Base-by-base conservation (phyloP, 2,888 invertebrate genomes). In the Caenorhabditis macrosperma region DNA sequence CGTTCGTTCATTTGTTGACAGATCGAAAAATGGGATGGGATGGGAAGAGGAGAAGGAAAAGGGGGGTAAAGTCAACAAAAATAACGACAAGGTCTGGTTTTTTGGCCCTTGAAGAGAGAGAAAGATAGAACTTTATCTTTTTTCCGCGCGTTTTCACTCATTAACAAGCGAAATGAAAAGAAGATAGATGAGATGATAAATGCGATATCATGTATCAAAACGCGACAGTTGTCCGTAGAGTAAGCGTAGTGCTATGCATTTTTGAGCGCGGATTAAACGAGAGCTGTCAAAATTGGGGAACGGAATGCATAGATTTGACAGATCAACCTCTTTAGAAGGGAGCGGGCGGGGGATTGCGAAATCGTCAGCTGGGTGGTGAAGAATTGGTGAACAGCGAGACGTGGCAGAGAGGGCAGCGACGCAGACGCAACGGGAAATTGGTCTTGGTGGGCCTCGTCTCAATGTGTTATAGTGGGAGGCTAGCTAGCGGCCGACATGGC, bases 61-160 rank as follows among this genome's bases (percentile, higher is more conserved):
- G n/a, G n/a, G n/a, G 26, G 15, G 72, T 46, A 71, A 72, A 63
- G 72, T 72, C 63, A 72, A 72, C 72, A 72, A 61, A 63, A 72
- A 72, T 26, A 71, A 33, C 28, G 38, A 55, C 30, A 35, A 20
- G 68, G 68, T 69, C 69, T 60, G 44, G 50, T 44, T 69, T 44
- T 28, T 48, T 50, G 3, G 20, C 7, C 48, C 6, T 5, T 26
- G 55, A 24, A 48, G 54, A 54, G n/a, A 33, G 33, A 52, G 46
- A 17, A n/a, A 17, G 4, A 10, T 17, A 52, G 52, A 52, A 38
- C 38, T 15, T 38, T 10, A 38, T n/a, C 9, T 38, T 38, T 38
- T 38, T 12, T 12, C 38, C 15, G 3, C 3, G 38, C 5, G 15
- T 38, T 38, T 38, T 12, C 38, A 17, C 44, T 44, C 44, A 44